Base-by-base conservation (phyloP, 1,140 invertebrate genomes). In the Portunus trituberculatus region DNA sequence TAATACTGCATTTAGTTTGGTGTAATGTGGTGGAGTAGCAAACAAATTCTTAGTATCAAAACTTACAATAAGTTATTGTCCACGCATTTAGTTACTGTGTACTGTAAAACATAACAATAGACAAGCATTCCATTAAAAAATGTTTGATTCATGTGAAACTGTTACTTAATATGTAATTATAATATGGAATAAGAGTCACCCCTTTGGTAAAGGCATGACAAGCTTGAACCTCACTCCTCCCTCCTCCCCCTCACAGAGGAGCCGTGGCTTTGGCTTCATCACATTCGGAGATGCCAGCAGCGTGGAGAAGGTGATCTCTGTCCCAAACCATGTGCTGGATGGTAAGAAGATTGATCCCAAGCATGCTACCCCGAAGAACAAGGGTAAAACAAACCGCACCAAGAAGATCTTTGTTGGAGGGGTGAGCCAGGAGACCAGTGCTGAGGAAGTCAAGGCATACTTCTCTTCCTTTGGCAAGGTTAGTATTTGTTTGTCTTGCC, bases 291-390 rank as follows among this genome's bases (percentile, higher is more conserved):
- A 99, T 97, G 98, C 98, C 59, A 98, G 98, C 95, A 98, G 98
- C 97, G 98, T 99, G 93, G 98, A 99, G 97, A 98, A 99, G 97
- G 98, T 99, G 91, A 98, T 99, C 90, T 98, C 98, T 97, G 98
- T 98, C 96, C 98, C 98, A 92, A 98, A 99, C 95, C 99, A 99
- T 97, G 99, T 98, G 93, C 97, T 99, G 95, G 99, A 99, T 97
- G 99, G 99, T 94, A 99, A 99, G 97, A 99, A 99, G 97, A 99
- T 99, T 96, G 98, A 99, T 97, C 98, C 98, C 31, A 99, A 99
- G 96, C 98, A 99, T 93, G 98, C 98, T 91, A 99, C 98, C 59
- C 98, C 98, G 91, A 99, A 99, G 97, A 98, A 98, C 96, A 97
- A 98, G 89, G 98, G 98, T 96, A 98, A 98, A 82, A 96, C 96